Conservation (phyloP, 2,888 invertebrate species). For the Bugulina stolonifera region DNA sequence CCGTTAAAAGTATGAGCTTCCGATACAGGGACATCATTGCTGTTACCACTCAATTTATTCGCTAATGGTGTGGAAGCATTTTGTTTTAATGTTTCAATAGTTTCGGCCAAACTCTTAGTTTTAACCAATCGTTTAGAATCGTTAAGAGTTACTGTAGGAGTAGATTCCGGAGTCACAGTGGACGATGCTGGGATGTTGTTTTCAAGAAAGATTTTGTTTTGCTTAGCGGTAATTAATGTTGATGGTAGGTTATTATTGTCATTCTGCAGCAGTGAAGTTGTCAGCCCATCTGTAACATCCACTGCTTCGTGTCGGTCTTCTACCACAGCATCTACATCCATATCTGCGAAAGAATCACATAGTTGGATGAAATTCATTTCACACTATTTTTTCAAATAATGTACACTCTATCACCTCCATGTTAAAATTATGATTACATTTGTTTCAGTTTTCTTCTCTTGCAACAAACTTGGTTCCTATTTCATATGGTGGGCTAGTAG, state of each 20-base stretch:
- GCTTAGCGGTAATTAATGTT: neutral
- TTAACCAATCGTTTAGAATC: neutral
- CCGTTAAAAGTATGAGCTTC: neutral
- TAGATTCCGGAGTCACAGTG: neutral
- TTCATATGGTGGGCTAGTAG: no score
- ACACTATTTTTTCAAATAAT: no score
- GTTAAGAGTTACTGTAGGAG: neutral
- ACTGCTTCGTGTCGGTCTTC: neutral
- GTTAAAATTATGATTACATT: no score
- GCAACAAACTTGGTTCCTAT: no score
- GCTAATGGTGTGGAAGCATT: neutral
- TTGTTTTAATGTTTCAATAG: neutral
- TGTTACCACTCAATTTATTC: neutral
- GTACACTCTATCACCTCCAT: no score
- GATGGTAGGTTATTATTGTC: slow-evolving; percentile 10
- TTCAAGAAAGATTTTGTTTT: neutral
- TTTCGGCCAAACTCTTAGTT: neutral
- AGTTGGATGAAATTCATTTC: no score
- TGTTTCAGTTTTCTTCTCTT: no score
- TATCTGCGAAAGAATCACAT: neutral
- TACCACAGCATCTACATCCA: neutral
- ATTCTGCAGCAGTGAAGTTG: neutral
- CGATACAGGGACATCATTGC: neutral
- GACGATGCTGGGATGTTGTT: neutral
- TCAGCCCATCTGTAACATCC: neutral